A percentile compares a stretch with the other conserved stretches of the same genome.
Conservation (phyloP, 2,797 vertebrate genomes). For the Parambassis ranga region DNA sequence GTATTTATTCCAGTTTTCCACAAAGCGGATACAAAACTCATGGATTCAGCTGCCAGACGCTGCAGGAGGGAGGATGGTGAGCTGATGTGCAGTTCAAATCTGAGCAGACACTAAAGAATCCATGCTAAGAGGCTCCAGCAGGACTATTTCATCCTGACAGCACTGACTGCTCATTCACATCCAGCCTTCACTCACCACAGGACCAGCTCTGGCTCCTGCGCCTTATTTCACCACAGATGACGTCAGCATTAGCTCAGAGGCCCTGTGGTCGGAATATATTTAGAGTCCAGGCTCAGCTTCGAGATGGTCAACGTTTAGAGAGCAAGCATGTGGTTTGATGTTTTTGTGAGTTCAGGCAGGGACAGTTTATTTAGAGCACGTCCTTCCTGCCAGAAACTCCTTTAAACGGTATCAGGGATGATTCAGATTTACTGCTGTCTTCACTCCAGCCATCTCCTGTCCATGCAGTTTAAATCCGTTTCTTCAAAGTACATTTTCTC, state of each 20-base stretch:
- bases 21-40: too few relatives aligned
- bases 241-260: constrained; percentile 29
- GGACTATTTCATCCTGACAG: not conserved
- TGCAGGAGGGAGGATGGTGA: too few relatives aligned
- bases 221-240: constrained; percentile 5
- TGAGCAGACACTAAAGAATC: too few relatives aligned
- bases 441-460: rapidly evolving
- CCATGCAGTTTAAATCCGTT: not conserved
- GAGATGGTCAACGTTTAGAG: constrained; percentile 21
- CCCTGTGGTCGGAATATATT: constrained; percentile 43
- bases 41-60: too few relatives aligned
- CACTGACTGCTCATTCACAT: too few relatives aligned
- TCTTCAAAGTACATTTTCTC: not conserved
- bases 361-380: not conserved
- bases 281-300: constrained; percentile 19
- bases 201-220: not conserved
- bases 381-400: not conserved
- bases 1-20: too few relatives aligned
- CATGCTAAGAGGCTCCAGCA: too few relatives aligned
- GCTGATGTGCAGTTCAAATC: too few relatives aligned
- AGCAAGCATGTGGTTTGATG: not conserved
- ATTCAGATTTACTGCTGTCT: not conserved
- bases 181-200: constrained; percentile 10
- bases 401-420: not conserved
- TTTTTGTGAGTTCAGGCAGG: constrained; percentile 17